These are phyloP conservation scores for Anolis sagrei DNA, from an alignment of 2,113 vertebrate species.

Conservation along the genomic window DNA sequence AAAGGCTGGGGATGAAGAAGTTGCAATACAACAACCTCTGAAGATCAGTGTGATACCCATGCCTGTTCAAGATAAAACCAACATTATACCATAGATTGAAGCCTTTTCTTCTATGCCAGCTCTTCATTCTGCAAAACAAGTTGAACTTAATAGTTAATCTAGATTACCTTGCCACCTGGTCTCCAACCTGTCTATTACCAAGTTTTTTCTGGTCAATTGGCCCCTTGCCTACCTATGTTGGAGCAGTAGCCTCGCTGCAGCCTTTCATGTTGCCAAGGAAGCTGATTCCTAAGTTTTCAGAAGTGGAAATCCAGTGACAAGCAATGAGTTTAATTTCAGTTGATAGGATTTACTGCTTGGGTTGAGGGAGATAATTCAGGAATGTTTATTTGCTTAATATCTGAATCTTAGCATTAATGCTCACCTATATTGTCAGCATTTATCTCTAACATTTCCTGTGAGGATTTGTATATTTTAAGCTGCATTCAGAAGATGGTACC, in stretches of 20 bases:
- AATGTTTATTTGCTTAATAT: slow-evolving; percentile 5
- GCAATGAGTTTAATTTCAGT: slow-evolving; percentile 23
- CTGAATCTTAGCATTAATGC: background rate
- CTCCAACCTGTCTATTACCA: background rate
- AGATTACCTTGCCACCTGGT: background rate
- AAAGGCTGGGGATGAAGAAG: background rate
- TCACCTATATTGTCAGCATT: background rate
- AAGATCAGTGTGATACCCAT: background rate
- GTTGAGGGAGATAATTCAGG: background rate
- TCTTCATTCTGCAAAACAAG: background rate
- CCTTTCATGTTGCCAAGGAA: background rate
- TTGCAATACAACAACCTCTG: background rate
- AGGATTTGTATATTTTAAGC: slow-evolving; percentile 16
- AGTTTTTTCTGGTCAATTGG: background rate
- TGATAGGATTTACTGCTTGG: background rate
- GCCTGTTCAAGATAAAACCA: no score
- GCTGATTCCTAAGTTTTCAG: background rate
- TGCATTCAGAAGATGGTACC: background rate
- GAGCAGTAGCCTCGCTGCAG: background rate
- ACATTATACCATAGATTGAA: background rate
- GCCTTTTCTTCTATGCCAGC: background rate
- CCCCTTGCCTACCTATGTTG: background rate
- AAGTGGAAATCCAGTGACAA: background rate
- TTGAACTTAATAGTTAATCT: background rate
- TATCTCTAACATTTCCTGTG: background rate